A percentile compares a stretch with the other conserved stretches of the same genome.
Conservation (phyloP, 2,797 vertebrate species). For the Centroberyx gerrardi region DNA sequence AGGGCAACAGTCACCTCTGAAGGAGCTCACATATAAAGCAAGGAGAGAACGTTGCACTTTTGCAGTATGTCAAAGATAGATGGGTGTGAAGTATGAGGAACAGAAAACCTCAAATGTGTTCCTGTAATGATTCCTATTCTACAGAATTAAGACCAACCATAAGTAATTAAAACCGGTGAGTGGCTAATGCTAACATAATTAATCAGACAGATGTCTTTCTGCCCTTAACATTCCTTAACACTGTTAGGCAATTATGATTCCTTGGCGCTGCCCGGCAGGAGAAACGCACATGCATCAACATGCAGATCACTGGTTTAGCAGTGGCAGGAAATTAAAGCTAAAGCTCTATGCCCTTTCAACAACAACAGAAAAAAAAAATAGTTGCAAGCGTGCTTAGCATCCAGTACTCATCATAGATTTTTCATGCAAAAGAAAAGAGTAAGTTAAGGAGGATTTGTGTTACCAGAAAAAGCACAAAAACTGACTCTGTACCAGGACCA, state of each 20-base stretch:
- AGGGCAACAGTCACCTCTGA: background rate
- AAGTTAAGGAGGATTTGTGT: too few species aligned
- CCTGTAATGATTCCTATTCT: background rate
- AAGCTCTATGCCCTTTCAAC: conserved; percentile 67
- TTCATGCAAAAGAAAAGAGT: too few species aligned
- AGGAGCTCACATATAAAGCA: conserved; percentile 15
- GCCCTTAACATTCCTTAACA: conserved; percentile 21
- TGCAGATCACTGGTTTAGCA: conserved; percentile 30
- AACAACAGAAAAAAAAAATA: background rate
- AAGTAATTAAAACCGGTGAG: conserved; percentile 33
- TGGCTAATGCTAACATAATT: conserved; percentile 39
- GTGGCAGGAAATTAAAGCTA: conserved; percentile 64
- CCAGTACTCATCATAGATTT: too few species aligned
- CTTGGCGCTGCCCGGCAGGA: background rate
- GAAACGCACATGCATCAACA: conserved; percentile 48
- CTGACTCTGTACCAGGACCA: too few species aligned
- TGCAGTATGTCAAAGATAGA: background rate
- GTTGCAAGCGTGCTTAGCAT: too few species aligned
- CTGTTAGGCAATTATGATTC: conserved; percentile 33
- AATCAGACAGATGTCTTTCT: conserved; percentile 21
- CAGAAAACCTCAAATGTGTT: background rate
- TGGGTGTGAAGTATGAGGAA: background rate
- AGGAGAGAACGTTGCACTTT: background rate
- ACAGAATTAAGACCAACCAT: background rate
- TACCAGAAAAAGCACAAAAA: too few species aligned